Evolutionary conservation across 2,888 invertebrate species (phyloP).

Genomic region (Tholera decimalis): DNA sequence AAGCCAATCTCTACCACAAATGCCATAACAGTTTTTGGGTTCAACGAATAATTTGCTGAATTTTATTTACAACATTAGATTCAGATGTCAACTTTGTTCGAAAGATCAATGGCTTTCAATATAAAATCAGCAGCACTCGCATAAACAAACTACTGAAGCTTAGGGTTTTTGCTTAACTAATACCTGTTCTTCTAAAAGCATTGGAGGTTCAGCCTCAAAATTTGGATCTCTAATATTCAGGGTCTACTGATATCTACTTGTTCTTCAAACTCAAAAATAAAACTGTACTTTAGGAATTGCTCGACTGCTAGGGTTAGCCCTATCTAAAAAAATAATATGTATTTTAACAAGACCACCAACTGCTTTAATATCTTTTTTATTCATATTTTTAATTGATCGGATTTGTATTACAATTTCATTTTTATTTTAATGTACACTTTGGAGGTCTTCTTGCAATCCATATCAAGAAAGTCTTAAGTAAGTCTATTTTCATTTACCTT

Average conservation of each 20-base stretch:
- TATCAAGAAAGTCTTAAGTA: background rate
- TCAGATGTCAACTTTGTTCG: slow-evolving; percentile 10
- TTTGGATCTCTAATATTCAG: slow-evolving; percentile 36
- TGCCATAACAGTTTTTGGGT: slow-evolving; percentile 25
- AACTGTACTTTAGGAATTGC: slow-evolving; percentile 41
- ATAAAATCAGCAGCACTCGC: slow-evolving; percentile 32
- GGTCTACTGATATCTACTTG: slow-evolving; percentile 37
- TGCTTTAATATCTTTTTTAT: background rate
- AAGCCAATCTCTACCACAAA: slow-evolving; percentile 23
- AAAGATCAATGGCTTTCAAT: slow-evolving; percentile 4
- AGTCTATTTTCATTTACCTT: slow-evolving; percentile 74
- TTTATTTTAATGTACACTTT: too few species aligned
- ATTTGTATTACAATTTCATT: background rate
- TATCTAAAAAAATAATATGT: slow-evolving; percentile 28
- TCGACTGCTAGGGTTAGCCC: slow-evolving; percentile 48
- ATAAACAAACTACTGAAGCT: slow-evolving; percentile 58
- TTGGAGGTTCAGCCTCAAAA: slow-evolving; percentile 39
- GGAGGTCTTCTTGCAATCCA: slow-evolving; percentile 22
- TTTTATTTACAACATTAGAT: slow-evolving; percentile 15
- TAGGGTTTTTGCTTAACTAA: slow-evolving; percentile 19
- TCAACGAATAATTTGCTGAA: slow-evolving; percentile 52
- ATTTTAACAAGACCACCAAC: slow-evolving; percentile 24
- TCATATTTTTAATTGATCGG: background rate
- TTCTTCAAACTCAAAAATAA: slow-evolving; percentile 28
- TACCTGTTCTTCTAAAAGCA: slow-evolving; percentile 51